Percentiles rank a stretch among this genome's conserved stretches.
Evolutionary conservation across 2,797 vertebrate genomes (phyloP).

Genomic region (Pseudochromis fuscus): DNA sequence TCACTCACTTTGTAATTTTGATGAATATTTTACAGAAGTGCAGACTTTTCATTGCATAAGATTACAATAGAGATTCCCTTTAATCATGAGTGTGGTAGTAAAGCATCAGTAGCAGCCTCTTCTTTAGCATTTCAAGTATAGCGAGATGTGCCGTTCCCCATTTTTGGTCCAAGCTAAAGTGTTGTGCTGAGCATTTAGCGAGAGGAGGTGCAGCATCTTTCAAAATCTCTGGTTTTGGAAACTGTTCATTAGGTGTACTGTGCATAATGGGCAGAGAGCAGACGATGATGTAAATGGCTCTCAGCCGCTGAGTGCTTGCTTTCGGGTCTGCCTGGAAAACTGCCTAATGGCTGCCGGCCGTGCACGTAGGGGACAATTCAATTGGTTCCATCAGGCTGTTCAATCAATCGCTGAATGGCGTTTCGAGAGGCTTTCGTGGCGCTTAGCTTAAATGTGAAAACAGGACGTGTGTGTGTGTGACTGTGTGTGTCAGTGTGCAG

Average conservation of each 20-base stretch:
- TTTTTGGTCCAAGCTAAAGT: not conserved
- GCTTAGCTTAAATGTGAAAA: conserved; percentile 47
- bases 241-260: conserved; percentile 15
- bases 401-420: conserved; percentile 50
- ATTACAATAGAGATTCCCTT: no score
- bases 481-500: conserved; percentile 26
- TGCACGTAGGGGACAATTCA: conserved; percentile 37
- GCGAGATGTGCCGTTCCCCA: not conserved
- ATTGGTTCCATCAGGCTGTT: conserved; percentile 50
- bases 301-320: conserved; percentile 51
- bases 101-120: not conserved
- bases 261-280: conserved; percentile 24
- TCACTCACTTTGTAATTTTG: not conserved
- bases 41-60: no score
- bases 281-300: conserved; percentile 47
- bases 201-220: not conserved
- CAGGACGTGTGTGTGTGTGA: conserved; percentile 4
- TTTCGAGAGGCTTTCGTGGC: conserved; percentile 63
- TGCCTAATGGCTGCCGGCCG: conserved; percentile 49
- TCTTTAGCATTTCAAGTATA: not conserved
- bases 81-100: not conserved
- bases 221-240: conserved; percentile 27
- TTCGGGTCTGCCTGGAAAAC: conserved; percentile 56
- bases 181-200: not conserved
- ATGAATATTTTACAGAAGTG: no score